Evolutionary conservation across 2,797 vertebrate genomes (phyloP), one percentile per base, ranked within the genome.

Genomic region (Columba guinea): DNA sequence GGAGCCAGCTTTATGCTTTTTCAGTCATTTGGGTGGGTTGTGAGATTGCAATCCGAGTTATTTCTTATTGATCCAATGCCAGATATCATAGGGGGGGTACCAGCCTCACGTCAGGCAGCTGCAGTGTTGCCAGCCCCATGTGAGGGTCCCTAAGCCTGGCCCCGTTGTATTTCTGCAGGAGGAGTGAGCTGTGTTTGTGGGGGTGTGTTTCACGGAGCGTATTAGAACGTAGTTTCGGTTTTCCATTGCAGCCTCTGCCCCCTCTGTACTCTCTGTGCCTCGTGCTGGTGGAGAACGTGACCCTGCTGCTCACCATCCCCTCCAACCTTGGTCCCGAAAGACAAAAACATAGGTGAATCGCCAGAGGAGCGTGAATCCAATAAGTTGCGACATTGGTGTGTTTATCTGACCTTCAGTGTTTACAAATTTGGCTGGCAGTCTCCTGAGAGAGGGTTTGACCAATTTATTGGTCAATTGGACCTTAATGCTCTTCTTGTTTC

Each of bases 371-470:
- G 84, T 15, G 52, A 83, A 85, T 87, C 89, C 91, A 96, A 64
- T 70, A 67, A 78, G 65, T 93, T 91, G 86, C 93, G 41, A 95
- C 91, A 95, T 68, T 93, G 85, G 70, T 87, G 16, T 96, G 93
- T 94, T 97, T 94, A 30, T 90, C 80, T 96, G 95, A 90, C 95
- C 95, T 77, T 58, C 94, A 30, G 1, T 91, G 74, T 95, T 91
- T 91, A 87, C 94, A 68, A 48, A 90, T 92, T 16, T 90, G 85
- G 52, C 94, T 94, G 93, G 78, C 73, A 87, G 78, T 70, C 93
- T 95, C 90, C 93, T 53, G 85, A 94, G 84, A 90, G 76, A 94
- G 81, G 87, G 44, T 94, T 93, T 95, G 70, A 94, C 91, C 95
- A 93, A 44, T 58, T 86, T 74, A 92, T 70, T 96, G 87, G 91